Evolutionary conservation across 2,113 vertebrate species (phyloP).

Genomic region (Merops nubicus): DNA sequence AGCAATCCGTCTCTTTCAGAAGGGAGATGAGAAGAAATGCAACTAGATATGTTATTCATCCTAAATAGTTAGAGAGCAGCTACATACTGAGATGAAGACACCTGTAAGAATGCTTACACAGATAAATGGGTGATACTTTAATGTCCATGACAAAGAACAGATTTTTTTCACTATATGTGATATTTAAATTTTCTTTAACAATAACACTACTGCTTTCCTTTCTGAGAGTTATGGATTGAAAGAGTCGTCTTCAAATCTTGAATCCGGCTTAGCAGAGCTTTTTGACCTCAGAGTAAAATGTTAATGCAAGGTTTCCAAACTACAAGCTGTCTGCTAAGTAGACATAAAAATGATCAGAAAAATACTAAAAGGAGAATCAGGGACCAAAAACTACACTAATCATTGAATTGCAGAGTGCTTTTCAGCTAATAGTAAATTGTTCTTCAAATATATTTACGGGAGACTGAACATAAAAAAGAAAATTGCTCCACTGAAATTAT

Average conservation of each 20-base stretch:
- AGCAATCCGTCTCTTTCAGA: background rate
- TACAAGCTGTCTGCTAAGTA: background rate
- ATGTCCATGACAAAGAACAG: background rate
- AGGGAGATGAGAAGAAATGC: background rate
- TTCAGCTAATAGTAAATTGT: background rate
- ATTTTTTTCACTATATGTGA: background rate
- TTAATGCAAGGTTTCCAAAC: background rate
- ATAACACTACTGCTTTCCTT: background rate
- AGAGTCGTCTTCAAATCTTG: background rate
- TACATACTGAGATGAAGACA: background rate
- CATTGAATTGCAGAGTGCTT: background rate
- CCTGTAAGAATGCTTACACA: background rate
- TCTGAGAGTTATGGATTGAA: background rate
- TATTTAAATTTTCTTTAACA: background rate
- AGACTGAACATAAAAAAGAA: constrained; percentile 29
- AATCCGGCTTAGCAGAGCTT: background rate
- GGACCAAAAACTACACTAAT: background rate
- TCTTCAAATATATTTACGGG: background rate
- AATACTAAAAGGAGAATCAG: background rate
- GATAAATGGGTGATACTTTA: background rate
- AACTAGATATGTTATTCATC: background rate
- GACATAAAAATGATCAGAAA: background rate
- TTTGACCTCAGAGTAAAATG: background rate
- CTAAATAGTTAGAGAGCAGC: background rate
- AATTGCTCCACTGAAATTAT: background rate